Base-by-base conservation (phyloP, 2,888 invertebrate species). In the Drosophila ezoana region DNA sequence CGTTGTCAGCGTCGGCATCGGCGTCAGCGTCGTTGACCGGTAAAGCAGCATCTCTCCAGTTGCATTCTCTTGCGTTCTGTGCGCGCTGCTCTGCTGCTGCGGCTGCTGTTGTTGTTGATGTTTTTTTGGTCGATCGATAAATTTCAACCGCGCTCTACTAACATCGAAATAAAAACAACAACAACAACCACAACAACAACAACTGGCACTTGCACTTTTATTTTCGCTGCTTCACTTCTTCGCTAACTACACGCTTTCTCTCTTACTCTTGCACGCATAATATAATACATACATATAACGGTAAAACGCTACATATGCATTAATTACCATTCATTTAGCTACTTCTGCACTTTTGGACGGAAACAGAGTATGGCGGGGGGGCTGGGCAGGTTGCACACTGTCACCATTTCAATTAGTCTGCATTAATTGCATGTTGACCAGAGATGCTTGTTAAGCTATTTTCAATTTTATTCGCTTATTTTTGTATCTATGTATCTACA, bases 301-400 rank as follows among this genome's bases (percentile, higher is more conserved):
- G 69, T 54, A 60, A 43, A 43, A 18, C 14, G 47, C 35, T 52
- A 43, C 48, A 33, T 33, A 49, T 72, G 68, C 64, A 62, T 70
- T 74, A 79, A 76, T 79, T 70, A 51, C 58, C 79, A 66, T 63
- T 70, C 59, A 74, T 54, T 74, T 57, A 49, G 59, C 59, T 43
- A 18, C 47, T 33, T n/a, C 45, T 72, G 57, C 68, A 72, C 8
- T 66, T 71, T 65, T 62, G 51, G 47, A 20, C 38, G 10, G 32
- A n/a, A 32, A 28, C 5, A 20, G 33, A 3, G 9, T n/a, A 6
- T 4, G 45, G 33, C 13, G 3, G 9, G 14, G 2, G 5, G 13
- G 23, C 3, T 20, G 3, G 28, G 13, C 16, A 11, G 41, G 13
- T 18, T 32, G 23, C 4, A 20, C 54, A 41, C 51, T 48, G 40